phyloP scores from a whole-genome alignment of 2,888 invertebrate genomes.

The Sphaerophoria taeniata region DNA sequence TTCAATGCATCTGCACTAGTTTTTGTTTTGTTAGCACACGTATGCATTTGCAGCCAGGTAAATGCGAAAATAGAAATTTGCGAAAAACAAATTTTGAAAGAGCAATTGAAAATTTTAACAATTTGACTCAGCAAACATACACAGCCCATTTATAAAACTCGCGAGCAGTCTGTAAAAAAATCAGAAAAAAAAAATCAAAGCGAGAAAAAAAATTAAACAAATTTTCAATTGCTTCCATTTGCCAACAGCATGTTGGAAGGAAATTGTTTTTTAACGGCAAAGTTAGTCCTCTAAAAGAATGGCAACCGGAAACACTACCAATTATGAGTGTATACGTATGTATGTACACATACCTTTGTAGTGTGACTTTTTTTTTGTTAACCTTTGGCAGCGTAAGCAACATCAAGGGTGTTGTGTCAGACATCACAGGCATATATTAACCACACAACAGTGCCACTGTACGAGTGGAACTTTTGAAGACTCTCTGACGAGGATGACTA shows the following conservation, averaged over 20 bases:
- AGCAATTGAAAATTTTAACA: constrained; percentile 69
- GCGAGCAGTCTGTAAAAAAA: constrained; percentile 19
- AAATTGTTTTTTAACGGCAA: constrained; percentile 55
- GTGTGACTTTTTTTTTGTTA: constrained; percentile 4
- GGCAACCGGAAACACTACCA: constrained; percentile 57
- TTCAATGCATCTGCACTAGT: background rate
- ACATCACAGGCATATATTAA: constrained; percentile 26
- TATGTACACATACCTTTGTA: constrained; percentile 20
- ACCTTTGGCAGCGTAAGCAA: constrained; percentile 18
- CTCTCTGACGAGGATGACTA: background rate
- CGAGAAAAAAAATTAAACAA: constrained; percentile 8
- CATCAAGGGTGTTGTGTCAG: constrained; percentile 10
- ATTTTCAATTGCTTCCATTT: constrained; percentile 66
- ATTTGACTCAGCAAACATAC: constrained; percentile 63
- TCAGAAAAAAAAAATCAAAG: constrained; percentile 11
- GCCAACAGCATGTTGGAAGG: constrained; percentile 52
- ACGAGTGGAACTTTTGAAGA: constrained; percentile 4
- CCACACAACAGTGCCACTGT: constrained; percentile 18
- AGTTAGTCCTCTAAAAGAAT: constrained; percentile 59
- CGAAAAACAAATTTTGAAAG: constrained; percentile 40
- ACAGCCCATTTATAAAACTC: background rate
- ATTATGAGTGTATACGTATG: background rate
- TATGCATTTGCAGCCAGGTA: constrained; percentile 6
- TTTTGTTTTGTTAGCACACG: constrained; percentile 9
- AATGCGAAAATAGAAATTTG: constrained; percentile 7